Percentiles rank a stretch among this genome's conserved stretches.
These are phyloP conservation scores for Falco naumanni DNA, from an alignment of 2,797 vertebrate genomes.

Conservation along the genomic window DNA sequence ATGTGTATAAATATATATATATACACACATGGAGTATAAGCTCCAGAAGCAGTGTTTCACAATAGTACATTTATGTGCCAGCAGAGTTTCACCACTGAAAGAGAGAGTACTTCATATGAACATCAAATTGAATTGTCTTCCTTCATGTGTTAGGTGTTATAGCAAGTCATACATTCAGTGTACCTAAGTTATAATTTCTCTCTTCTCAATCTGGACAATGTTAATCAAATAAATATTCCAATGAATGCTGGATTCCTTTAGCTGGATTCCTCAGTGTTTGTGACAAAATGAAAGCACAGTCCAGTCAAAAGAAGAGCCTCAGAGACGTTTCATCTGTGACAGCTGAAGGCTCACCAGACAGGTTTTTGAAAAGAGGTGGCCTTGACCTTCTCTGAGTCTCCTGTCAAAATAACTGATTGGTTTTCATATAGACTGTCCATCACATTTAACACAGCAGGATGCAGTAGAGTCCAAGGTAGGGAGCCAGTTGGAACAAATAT, in stretches of 20 bases:
- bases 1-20: no score
- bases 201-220: neutral
- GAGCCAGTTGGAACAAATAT: conserved; percentile 72
- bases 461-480: conserved; percentile 36
- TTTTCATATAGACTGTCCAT: conserved; percentile 60
- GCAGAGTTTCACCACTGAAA: neutral
- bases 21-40: neutral
- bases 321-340: neutral
- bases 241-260: neutral
- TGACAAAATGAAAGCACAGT: conserved; percentile 21
- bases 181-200: neutral
- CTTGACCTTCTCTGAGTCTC: conserved; percentile 28
- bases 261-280: neutral
- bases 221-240: neutral
- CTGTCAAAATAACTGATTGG: conserved; percentile 59
- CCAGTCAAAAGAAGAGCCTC: neutral
- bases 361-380: conserved; percentile 42
- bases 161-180: neutral
- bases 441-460: conserved; percentile 70
- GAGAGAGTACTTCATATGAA: neutral
- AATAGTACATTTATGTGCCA: neutral
- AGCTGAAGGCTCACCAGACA: conserved; percentile 14
- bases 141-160: neutral
- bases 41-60: neutral
- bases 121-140: neutral